phyloP scores from a whole-genome alignment of 92 coral and sea anemone species.

The Nematostella vectensis region DNA sequence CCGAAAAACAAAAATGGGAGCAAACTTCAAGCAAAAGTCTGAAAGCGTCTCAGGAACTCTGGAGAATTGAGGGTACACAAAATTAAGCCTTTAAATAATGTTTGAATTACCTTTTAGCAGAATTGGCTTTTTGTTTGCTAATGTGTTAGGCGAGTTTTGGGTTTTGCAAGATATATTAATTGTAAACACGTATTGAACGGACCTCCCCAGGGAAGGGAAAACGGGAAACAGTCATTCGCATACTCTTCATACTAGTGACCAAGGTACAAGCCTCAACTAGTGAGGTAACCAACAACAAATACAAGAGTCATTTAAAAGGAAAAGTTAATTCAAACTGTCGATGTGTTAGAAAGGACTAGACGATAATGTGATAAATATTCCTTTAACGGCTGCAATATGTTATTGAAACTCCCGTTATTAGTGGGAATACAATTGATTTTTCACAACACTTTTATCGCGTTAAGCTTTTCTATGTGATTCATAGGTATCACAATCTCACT shows the following conservation, averaged over 20 bases:
- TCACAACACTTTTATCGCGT: too few species aligned
- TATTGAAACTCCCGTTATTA: too few species aligned
- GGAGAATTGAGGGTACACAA: not conserved
- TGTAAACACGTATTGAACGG: not conserved
- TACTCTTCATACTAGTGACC: not conserved
- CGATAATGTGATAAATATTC: too few species aligned
- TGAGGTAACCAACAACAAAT: not conserved
- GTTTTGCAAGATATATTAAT: not conserved
- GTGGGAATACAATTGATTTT: too few species aligned
- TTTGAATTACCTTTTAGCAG: conserved; percentile 1
- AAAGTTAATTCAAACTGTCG: too few species aligned
- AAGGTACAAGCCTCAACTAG: not conserved
- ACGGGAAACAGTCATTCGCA: not conserved
- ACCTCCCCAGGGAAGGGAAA: not conserved
- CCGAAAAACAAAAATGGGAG: conserved; percentile 86
- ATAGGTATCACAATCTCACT: too few species aligned
- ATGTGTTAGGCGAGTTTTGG: not conserved
- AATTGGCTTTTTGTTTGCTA: conserved; percentile 1
- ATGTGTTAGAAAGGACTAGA: too few species aligned
- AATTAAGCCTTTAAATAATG: conserved; percentile 1
- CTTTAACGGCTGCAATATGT: too few species aligned
- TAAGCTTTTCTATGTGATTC: too few species aligned
- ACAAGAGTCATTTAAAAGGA: not conserved
- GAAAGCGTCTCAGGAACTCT: not conserved
- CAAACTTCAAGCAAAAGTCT: conserved; percentile 44